phyloP scores from a whole-genome alignment of 2,888 invertebrate genomes.

The Nycteola revayana region DNA sequence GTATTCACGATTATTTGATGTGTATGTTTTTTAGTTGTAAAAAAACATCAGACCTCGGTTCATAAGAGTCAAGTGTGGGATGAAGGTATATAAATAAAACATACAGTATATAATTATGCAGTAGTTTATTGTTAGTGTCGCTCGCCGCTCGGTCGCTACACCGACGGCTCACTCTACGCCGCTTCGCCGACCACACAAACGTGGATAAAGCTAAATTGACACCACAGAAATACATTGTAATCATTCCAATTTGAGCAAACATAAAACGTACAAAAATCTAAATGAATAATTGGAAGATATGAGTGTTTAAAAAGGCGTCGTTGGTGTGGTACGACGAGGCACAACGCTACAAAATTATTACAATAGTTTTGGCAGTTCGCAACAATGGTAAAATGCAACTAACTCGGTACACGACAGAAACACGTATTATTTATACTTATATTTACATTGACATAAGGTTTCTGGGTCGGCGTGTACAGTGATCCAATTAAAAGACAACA shows the following conservation, averaged over 20 bases:
- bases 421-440: constrained; percentile 61
- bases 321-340: constrained; percentile 36
- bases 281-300: constrained; percentile 4
- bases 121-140: constrained; percentile 75
- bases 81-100: constrained; percentile 30
- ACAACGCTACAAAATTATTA: constrained; percentile 68
- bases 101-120: constrained; percentile 60
- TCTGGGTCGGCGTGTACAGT: constrained; percentile 40
- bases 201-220: constrained; percentile 12
- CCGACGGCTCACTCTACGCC: constrained; percentile 45
- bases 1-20: too few species aligned
- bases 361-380: constrained; percentile 80
- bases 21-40: too few species aligned
- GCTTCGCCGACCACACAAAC: constrained; percentile 34
- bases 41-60: too few species aligned
- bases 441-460: constrained; percentile 62
- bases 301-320: constrained; percentile 3
- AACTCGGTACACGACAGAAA: constrained; percentile 63
- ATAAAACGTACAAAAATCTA: constrained; percentile 4
- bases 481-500: constrained; percentile 49
- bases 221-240: constrained; percentile 6
- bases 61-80: too few species aligned
- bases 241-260: constrained; percentile 18
- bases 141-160: constrained; percentile 50
- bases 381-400: constrained; percentile 80